phyloP scores from a whole-genome alignment of 2,113 vertebrate genomes.

The Scolopax mira region DNA sequence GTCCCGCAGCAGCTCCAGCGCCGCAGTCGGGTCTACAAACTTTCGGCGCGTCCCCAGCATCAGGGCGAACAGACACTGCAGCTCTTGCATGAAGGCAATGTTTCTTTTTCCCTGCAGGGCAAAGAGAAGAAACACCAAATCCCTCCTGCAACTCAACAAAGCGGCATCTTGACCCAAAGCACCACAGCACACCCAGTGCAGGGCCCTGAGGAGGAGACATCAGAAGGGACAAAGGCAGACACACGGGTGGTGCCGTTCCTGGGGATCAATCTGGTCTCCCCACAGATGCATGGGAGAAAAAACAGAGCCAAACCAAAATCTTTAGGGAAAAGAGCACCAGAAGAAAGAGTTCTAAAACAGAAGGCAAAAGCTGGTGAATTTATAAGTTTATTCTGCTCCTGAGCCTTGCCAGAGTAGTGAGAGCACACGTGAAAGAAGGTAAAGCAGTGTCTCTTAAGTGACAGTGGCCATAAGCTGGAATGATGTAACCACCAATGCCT shows the following conservation, averaged over 20 bases:
- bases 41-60: conserved; percentile 92
- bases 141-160: neutral
- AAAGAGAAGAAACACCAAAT: neutral
- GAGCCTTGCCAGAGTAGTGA: neutral
- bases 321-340: no score
- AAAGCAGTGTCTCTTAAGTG: neutral
- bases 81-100: conserved; percentile 94
- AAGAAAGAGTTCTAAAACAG: neutral
- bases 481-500: accelerated
- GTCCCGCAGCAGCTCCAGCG: conserved; percentile 88
- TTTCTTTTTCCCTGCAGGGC: conserved; percentile 90
- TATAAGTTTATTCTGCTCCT: neutral
- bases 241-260: neutral
- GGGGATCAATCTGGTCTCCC: neutral
- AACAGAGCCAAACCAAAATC: neutral
- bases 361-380: neutral
- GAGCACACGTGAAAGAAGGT: neutral
- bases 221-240: neutral
- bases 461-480: neutral
- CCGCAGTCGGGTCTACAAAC: conserved; percentile 92
- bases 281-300: accelerated
- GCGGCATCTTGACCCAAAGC: neutral
- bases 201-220: accelerated
- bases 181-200: neutral
- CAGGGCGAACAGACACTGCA: conserved; percentile 91